phyloP scores from a whole-genome alignment of 2,113 vertebrate genomes.

The Connochaetes taurinus region DNA sequence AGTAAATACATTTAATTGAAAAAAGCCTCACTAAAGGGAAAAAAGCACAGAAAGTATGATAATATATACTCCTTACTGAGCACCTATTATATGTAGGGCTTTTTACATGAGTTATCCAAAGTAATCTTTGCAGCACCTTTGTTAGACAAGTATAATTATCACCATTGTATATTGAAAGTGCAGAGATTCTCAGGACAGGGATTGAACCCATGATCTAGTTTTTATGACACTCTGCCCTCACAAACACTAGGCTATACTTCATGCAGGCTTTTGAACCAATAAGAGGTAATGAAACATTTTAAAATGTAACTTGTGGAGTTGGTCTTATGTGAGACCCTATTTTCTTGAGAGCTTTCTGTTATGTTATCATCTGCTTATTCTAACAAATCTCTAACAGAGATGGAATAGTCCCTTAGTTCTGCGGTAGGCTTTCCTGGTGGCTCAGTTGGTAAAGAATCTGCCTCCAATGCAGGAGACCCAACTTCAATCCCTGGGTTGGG shows the following conservation, averaged over 20 bases:
- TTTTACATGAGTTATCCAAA: neutral
- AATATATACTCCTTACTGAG: neutral
- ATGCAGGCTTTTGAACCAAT: neutral
- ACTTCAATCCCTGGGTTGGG: neutral
- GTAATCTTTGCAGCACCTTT: neutral
- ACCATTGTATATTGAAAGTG: neutral
- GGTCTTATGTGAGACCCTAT: neutral
- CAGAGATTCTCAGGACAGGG: neutral
- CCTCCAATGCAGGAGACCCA: neutral
- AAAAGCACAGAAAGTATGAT: neutral
- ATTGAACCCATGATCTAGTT: neutral
- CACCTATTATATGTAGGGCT: neutral
- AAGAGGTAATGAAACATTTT: neutral
- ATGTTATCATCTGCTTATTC: neutral
- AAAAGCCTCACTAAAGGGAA: neutral
- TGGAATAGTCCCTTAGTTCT: neutral
- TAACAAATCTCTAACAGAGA: neutral
- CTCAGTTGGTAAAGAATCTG: neutral
- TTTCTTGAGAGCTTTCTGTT: conserved; percentile 16
- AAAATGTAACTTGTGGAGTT: neutral
- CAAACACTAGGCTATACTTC: neutral
- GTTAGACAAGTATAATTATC: neutral
- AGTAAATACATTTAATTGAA: conserved; percentile 18
- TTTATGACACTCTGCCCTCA: neutral
- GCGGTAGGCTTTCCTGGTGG: neutral